Conservation (phyloP, 2,113 vertebrate genomes). For the Amazona vittata region DNA sequence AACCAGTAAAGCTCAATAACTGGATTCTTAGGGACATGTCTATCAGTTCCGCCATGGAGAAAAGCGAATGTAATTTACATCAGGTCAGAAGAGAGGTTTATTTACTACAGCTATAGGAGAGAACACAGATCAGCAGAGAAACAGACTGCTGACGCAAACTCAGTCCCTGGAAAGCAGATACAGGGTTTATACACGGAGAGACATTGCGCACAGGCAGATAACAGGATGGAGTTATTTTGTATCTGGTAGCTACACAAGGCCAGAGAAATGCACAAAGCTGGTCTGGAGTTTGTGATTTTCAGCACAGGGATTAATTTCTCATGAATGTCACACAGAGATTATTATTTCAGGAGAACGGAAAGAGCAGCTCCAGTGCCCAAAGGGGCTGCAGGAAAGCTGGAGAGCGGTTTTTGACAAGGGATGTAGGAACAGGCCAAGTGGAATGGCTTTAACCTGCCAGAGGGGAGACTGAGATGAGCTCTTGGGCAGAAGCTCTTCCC, state of each 20-base stretch:
- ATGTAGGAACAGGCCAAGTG: not conserved
- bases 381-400: rapidly evolving
- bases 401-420: not conserved
- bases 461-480: too few relatives aligned
- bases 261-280: not conserved
- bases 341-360: not conserved
- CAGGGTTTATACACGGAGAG: not conserved
- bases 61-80: not conserved
- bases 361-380: not conserved
- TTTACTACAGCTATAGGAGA: not conserved
- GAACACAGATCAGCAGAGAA: not conserved
- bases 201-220: not conserved
- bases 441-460: not conserved
- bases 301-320: not conserved
- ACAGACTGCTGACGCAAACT: not conserved
- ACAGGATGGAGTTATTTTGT: not conserved
- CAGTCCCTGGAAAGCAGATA: not conserved
- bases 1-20: not conserved
- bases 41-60: not conserved
- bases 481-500: too few relatives aligned
- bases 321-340: not conserved
- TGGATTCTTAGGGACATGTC: not conserved
- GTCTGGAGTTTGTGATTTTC: not conserved
- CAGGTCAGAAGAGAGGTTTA: not conserved
- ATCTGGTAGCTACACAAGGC: not conserved